These are phyloP conservation scores for Ladona fulva DNA, from an alignment of 1,140 invertebrate genomes.

Conservation along the genomic window DNA sequence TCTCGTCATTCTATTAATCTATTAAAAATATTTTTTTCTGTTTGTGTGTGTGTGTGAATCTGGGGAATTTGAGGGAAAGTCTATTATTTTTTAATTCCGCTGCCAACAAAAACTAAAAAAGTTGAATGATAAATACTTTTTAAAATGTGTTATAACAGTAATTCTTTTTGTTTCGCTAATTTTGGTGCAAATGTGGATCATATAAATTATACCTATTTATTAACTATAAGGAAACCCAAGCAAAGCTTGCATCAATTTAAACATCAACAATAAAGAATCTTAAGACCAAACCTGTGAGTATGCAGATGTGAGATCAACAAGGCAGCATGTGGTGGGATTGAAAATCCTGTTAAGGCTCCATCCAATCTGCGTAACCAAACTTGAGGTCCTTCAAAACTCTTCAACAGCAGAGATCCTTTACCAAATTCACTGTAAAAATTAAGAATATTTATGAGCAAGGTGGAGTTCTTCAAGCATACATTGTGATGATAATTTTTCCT, in stretches of 20 bases:
- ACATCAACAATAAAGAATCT: too few relatives aligned
- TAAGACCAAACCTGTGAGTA: conserved; percentile 22
- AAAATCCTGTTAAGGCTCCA: conserved; percentile 57
- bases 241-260: too few relatives aligned
- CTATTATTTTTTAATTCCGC: conserved; percentile 14
- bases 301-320: conserved; percentile 35
- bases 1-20: conserved; percentile 13
- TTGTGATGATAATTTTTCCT: background rate
- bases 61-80: conserved; percentile 12
- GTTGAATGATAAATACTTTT: too few relatives aligned
- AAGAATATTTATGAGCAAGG: conserved; percentile 2
- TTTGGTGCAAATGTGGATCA: too few relatives aligned
- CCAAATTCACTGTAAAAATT: conserved; percentile 58
- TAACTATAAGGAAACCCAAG: too few relatives aligned
- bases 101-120: too few relatives aligned
- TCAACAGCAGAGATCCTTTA: conserved; percentile 58
- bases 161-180: too few relatives aligned
- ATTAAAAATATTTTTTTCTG: conserved; percentile 11
- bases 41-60: conserved; percentile 5
- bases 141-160: too few relatives aligned
- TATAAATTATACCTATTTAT: too few relatives aligned
- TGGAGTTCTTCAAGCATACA: background rate
- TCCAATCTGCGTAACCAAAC: conserved; percentile 63
- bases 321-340: conserved; percentile 58
- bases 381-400: conserved; percentile 68